Evolutionary conservation across 2,797 vertebrate genomes (phyloP), one percentile per base, ranked within the genome.

Genomic region (Odontamblyopus lacepedii): DNA sequence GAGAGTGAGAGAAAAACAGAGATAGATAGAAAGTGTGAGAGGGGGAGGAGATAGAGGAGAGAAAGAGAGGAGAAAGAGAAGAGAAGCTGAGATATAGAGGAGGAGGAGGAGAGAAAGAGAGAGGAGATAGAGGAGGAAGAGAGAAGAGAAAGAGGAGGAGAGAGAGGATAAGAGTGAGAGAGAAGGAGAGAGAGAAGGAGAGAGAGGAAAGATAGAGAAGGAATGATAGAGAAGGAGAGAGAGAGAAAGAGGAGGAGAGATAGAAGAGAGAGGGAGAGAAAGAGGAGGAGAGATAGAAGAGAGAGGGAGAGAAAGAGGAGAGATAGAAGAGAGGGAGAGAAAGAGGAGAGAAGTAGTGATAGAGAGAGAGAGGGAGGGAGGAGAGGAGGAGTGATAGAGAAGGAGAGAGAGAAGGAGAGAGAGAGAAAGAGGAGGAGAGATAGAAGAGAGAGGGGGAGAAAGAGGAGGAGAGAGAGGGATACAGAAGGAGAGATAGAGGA

Each of bases 401-500:
- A 92, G 66, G 72, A 79, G 69, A 76, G 29, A 23, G 61, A 6
- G 19, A 56, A n/a, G 2, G 23, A 23, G 2, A 7, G 59, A 32
- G 59, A 30, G 16, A 32, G 61, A n/a, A 2, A 23, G 61, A 38
- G 32, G 15, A 11, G 27, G 2, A 83, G 88, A 83, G 78, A 79
- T 13, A 18, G 50, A 15, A 18, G 12, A 85, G 88, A 88, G 0
- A 6, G 5, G 7, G 23, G 6, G 23, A 19, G 55, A 57, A 7
- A 12, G 23, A 26, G 16, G 5, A 19, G 18, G 51, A 53, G 12
- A 7, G 5, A 1, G 1, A 4, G 51, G 6, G 51, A 51, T 30
- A 30, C 2, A 30, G 35, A 72, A 83, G 62, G 51, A 53, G 51
- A 19, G 18, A n/a, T 0, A 6, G 51, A 6, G 18, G 6, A 12